Percentiles rank a stretch among this genome's conserved stretches.
Evolutionary conservation across 2,888 invertebrate genomes (phyloP).

Genomic region (Petrophora chlorosata): DNA sequence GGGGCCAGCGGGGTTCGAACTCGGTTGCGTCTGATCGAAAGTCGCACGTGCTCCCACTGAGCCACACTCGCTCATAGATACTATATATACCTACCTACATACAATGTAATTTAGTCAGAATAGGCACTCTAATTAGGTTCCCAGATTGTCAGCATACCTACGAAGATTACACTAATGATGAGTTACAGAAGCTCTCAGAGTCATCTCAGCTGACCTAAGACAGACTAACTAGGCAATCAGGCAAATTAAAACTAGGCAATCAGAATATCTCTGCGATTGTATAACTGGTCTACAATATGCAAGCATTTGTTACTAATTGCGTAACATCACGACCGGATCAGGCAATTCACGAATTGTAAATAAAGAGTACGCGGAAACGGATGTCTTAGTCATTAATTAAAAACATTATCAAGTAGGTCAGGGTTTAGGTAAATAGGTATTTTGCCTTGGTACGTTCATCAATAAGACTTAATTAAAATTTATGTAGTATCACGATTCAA

Average conservation of each 20-base stretch:
- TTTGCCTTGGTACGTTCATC: neutral
- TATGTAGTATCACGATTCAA: no score
- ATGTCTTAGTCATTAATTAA: slow-evolving; percentile 10
- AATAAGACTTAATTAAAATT: neutral
- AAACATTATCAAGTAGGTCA: slow-evolving; percentile 17
- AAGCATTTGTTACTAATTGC: slow-evolving; percentile 17
- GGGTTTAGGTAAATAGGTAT: slow-evolving; percentile 10
- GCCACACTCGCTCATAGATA: no score
- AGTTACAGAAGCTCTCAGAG: slow-evolving; percentile 4
- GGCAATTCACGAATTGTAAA: slow-evolving; percentile 15
- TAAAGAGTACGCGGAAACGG: slow-evolving; percentile 21
- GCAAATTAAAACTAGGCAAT: neutral
- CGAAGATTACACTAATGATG: slow-evolving; percentile 2
- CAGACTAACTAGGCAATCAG: slow-evolving; percentile 11
- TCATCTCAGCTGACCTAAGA: slow-evolving; percentile 4
- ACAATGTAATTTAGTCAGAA: no score
- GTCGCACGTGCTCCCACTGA: no score
- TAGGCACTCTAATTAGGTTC: no score
- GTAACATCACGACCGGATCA: slow-evolving; percentile 19
- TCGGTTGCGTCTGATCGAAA: no score
- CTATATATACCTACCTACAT: no score
- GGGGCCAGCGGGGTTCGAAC: no score
- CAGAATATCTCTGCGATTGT: slow-evolving; percentile 7
- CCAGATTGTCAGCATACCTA: no score
- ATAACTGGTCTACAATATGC: slow-evolving; percentile 6